Percentiles rank a stretch among this genome's conserved stretches.
phyloP scores from a whole-genome alignment of 2,888 invertebrate species.

The Sisyra nigra region DNA sequence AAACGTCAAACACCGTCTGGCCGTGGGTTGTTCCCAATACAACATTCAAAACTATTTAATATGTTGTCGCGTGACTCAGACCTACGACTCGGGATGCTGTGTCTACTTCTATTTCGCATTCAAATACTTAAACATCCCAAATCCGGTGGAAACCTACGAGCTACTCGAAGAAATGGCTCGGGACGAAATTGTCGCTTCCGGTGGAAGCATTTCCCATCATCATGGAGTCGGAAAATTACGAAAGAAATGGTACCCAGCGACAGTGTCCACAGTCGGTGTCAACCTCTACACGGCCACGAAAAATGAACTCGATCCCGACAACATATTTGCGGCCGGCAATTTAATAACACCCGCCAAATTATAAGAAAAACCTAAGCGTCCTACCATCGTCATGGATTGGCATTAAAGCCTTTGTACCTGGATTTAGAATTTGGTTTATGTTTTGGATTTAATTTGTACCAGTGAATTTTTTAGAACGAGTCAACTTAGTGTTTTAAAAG shows the following conservation, averaged over 20 bases:
- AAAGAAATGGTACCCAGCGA: slow-evolving; percentile 69
- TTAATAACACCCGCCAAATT: slow-evolving; percentile 22
- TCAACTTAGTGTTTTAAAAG: too few relatives aligned
- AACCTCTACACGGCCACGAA: slow-evolving; percentile 70
- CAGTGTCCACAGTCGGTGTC: slow-evolving; percentile 70
- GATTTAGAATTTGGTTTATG: too few relatives aligned
- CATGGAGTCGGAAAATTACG: slow-evolving; percentile 93
- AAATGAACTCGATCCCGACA: slow-evolving; percentile 76
- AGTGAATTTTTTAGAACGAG: too few relatives aligned
- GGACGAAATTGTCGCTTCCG: slow-evolving; percentile 79
- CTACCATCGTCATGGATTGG: too few relatives aligned
- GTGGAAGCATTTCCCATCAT: slow-evolving; percentile 90
- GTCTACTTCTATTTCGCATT: slow-evolving; percentile 91
- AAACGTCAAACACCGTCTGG: slow-evolving; percentile 75
- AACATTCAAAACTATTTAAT: slow-evolving; percentile 47
- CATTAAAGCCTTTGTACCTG: too few relatives aligned
- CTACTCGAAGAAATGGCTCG: slow-evolving; percentile 75
- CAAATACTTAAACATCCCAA: slow-evolving; percentile 39
- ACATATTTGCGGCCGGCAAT: slow-evolving; percentile 86
- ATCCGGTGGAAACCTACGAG: slow-evolving; percentile 71
- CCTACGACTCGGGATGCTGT: slow-evolving; percentile 94
- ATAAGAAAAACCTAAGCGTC: slow-evolving; percentile 22
- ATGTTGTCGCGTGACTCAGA: slow-evolving; percentile 84
- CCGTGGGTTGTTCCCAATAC: slow-evolving; percentile 38
- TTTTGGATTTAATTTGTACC: too few relatives aligned